Percentiles rank a stretch among this genome's conserved stretches.
Evolutionary conservation across 2,797 vertebrate species (phyloP).

Genomic region (Sebastes melanostomus): DNA sequence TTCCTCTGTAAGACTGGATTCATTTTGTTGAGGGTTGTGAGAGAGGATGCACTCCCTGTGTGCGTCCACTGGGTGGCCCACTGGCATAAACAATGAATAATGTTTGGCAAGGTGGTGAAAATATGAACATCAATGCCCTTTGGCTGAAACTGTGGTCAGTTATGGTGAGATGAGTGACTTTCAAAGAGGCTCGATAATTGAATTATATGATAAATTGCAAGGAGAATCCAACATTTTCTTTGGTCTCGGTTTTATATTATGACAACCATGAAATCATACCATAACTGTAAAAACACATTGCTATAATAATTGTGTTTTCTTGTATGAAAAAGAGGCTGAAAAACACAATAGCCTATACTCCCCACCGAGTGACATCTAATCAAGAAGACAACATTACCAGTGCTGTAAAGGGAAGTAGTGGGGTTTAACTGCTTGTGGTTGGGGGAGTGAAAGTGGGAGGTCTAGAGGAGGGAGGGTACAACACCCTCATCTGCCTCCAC

Average conservation of each 20-base stretch:
- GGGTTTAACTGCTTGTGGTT: conserved; percentile 60
- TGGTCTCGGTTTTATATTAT: neutral
- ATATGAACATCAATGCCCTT: neutral
- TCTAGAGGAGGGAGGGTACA: conserved; percentile 47
- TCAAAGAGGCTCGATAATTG: neutral
- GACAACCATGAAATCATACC: neutral
- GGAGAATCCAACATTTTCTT: neutral
- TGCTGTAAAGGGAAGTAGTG: conserved; percentile 52
- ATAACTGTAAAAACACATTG: conserved; percentile 11
- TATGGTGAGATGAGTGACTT: neutral
- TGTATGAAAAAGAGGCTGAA: neutral
- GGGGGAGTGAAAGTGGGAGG: conserved; percentile 72
- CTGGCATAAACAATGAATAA: conserved; percentile 43
- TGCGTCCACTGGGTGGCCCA: conserved; percentile 70
- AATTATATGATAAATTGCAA: conserved; percentile 3
- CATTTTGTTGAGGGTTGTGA: neutral
- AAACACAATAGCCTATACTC: neutral
- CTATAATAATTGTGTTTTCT: neutral
- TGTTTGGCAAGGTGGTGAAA: neutral
- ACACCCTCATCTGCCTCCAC: conserved; percentile 73
- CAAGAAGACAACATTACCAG: conserved; percentile 22
- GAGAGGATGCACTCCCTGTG: conserved; percentile 28
- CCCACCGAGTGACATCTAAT: conserved; percentile 12
- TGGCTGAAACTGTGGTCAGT: neutral
- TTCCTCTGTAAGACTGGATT: neutral